Evolutionary conservation across 2,797 vertebrate genomes (phyloP), one percentile per base, ranked within the genome.

Genomic region (Ctenopoma multispine): DNA sequence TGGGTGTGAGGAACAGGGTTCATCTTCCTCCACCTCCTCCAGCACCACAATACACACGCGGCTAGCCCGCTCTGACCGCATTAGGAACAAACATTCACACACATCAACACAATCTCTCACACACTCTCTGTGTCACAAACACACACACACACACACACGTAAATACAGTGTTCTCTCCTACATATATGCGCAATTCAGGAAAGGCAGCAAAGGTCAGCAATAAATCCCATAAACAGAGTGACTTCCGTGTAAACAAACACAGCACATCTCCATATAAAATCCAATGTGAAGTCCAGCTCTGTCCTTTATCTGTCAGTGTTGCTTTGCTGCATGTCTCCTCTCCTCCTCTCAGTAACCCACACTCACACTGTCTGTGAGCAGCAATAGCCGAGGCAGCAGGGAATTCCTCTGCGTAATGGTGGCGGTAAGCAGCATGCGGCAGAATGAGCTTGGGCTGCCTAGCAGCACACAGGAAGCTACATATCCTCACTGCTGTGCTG

Each of bases 11-110:
- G 89, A 87, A 18, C 95, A 95, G 89, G 93, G 92, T 83, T 99
- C 97, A 81, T 98, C 97, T 92, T 99, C 98, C 92, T 98, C 98
- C 90, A 95, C 96, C 95, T 99, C 98, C 96, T 99, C 97, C 94
- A 99, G 94, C 93, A 99, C 97, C 93, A 99, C 97, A 89, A 99
- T 99, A 94, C 98, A 99, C 91, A 99, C 98, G 83, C 98, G 97
- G 93, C 97, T 99, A 92, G 97, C 97, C 92, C 95, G 95, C 94
- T 95, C 95, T 53, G 91, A 95, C 88, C 90, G 91, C 92, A 93
- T 93, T 84, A 59, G 89, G 85, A 85, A 87, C 61, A 72, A 47
- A 69, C 75, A 46, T 67, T 53, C 79, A 20, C 62, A n/a, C 65
- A 24, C 59, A 21, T 38, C 9, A 8, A 46, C 60, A 54, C 71